Evolutionary conservation across 2,797 vertebrate species (phyloP).

Genomic region (Pyrocephalus nanus): DNA sequence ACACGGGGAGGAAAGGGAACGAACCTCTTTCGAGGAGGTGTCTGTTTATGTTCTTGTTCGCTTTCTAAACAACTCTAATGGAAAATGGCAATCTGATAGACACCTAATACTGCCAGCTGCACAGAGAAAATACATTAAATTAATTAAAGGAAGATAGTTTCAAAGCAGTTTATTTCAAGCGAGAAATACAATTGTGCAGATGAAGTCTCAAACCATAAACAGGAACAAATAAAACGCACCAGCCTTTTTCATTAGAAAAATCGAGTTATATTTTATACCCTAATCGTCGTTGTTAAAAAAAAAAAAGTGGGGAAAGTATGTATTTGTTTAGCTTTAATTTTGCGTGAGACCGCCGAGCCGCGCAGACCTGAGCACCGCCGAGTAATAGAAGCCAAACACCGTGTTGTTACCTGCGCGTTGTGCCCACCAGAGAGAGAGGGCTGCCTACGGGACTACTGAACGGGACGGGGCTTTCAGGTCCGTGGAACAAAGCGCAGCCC

Average conservation of each 20-base stretch:
- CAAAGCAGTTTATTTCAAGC: conserved; percentile 46
- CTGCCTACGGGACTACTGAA: neutral
- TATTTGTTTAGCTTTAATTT: neutral
- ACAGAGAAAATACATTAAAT: conserved; percentile 41
- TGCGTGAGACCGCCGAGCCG: neutral
- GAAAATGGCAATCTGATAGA: conserved; percentile 5
- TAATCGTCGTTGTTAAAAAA: neutral
- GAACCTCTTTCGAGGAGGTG: neutral
- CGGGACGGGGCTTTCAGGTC: neutral
- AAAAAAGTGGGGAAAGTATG: neutral
- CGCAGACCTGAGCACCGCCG: neutral
- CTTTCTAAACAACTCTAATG: conserved; percentile 38
- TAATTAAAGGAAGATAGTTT: conserved; percentile 58
- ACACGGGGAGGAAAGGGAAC: neutral
- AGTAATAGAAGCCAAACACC: neutral
- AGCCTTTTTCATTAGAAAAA: neutral
- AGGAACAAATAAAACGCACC: neutral
- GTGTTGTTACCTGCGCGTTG: neutral
- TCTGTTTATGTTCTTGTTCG: conserved; percentile 30
- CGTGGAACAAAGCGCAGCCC: neutral
- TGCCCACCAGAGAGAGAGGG: neutral
- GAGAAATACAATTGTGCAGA: conserved; percentile 34
- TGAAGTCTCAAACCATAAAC: conserved; percentile 21
- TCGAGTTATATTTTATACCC: neutral
- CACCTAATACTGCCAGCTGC: neutral